Base-by-base conservation (phyloP, 1,140 invertebrate genomes). In the Drosophila repletoides region DNA sequence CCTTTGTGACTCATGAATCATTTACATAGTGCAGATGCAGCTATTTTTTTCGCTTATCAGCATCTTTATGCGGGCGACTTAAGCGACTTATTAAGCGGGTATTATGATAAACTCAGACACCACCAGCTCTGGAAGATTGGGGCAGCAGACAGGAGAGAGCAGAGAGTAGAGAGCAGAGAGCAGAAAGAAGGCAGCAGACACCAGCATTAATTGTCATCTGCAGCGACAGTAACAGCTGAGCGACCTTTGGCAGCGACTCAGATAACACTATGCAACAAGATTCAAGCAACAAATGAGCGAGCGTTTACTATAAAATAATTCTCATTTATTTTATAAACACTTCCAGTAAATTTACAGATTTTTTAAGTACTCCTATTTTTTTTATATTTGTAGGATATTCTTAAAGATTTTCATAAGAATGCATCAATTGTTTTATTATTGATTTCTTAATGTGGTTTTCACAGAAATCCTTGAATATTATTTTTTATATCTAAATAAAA, bases 1-100 rank as follows among this genome's bases (percentile, higher is more conserved):
- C 45, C 33, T 64, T 49, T 59, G 51, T 83, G 76, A 83, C 36
- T 81, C 67, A 81, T 43, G 10, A 58, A 76, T 80, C 52, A 76
- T 53, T 56, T 60, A 28, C 19, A 24, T 15, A 29, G 22, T 40
- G 26, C 33, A 22, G 40, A 56, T 65, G 45, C 19, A 49, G 58
- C 33, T 34, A 55, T 56, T 53, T 29, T 61, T n/a, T 10, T 46
- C 36, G 45, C 56, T 81, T 80, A 80, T 80, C 76, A 61, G 28
- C 22, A 15, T 43, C 31, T 33, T 46, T 36, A 68, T 80, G 76
- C 76, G 76, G 76, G 76, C 48, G 41, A 58, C 43, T 59, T 59
- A 48, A 66, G 53, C 49, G 34, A 45, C 33, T 76, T 68, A 29
- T 76, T 33, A 68, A 72, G 67, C 67, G 72, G 76, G 67, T 21